phyloP scores from a whole-genome alignment of 2,888 invertebrate species.

The Eudemis profundana region DNA sequence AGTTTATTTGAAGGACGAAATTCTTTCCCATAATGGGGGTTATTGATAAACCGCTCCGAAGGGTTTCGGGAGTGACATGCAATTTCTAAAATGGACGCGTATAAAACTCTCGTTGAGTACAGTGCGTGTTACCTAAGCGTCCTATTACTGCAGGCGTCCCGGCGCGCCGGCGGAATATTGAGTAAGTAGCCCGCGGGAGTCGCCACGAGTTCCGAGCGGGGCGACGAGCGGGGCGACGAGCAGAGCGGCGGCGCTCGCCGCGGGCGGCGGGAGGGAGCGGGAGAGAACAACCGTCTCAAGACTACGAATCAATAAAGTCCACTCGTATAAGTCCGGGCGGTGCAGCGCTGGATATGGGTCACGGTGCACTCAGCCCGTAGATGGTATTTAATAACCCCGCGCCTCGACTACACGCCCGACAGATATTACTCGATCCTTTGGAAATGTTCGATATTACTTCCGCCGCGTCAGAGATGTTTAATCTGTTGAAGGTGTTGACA shows the following conservation, averaged over 20 bases:
- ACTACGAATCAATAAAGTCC: constrained; percentile 86
- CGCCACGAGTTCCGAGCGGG: constrained; percentile 43
- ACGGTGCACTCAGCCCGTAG: constrained; percentile 78
- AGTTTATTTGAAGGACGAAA: constrained; percentile 37
- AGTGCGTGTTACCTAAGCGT: constrained; percentile 71
- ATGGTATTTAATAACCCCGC: constrained; percentile 78
- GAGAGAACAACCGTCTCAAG: constrained; percentile 80
- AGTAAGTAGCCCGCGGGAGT: constrained; percentile 75
- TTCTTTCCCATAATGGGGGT: constrained; percentile 45
- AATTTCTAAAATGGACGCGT: constrained; percentile 57
- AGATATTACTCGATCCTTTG: constrained; percentile 71
- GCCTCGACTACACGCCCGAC: constrained; percentile 60
- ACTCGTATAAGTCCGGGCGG: constrained; percentile 80
- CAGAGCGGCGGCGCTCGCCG: constrained; percentile 27
- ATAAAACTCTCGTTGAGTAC: constrained; percentile 63
- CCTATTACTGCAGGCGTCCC: constrained; percentile 73
- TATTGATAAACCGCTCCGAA: constrained; percentile 47
- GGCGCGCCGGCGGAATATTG: constrained; percentile 77
- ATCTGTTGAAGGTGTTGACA: constrained; percentile 58
- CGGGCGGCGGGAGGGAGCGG: constrained; percentile 62
- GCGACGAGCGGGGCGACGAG: constrained; percentile 24
- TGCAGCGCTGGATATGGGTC: constrained; percentile 82
- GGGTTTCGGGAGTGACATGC: constrained; percentile 50
- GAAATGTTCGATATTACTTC: constrained; percentile 45
- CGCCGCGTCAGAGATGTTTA: constrained; percentile 52